Percentiles rank a stretch among this genome's conserved stretches.
These are phyloP conservation scores for Drosophila meridiana DNA, from an alignment of 2,888 invertebrate genomes.

Conservation along the genomic window DNA sequence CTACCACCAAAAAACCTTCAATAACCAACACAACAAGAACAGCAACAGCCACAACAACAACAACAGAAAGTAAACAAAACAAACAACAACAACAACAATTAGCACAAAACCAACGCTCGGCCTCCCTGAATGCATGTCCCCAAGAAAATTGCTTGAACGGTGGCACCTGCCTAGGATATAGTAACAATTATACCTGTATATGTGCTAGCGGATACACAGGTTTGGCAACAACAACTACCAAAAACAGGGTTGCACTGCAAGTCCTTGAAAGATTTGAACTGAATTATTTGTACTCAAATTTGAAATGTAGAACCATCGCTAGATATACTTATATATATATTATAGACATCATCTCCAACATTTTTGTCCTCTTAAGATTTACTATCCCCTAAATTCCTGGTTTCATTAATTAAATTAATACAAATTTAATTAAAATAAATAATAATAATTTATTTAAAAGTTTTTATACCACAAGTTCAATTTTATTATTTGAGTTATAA, in stretches of 20 bases:
- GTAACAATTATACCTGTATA: slow-evolving; percentile 89
- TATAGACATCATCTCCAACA: no score
- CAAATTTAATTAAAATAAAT: no score
- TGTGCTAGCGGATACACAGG: slow-evolving; percentile 90
- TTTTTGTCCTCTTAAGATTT: no score
- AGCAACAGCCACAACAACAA: slow-evolving; percentile 25
- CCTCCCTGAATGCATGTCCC: slow-evolving; percentile 85
- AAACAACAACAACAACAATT: slow-evolving; percentile 52
- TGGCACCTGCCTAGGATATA: slow-evolving; percentile 89
- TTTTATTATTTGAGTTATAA: no score
- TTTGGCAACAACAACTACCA: slow-evolving; percentile 75
- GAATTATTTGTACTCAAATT: background rate
- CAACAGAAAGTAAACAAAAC: slow-evolving; percentile 46
- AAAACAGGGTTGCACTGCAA: slow-evolving; percentile 51
- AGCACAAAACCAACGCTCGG: slow-evolving; percentile 80
- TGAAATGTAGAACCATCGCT: background rate
- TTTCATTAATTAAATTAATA: no score
- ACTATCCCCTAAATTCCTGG: no score
- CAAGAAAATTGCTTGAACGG: slow-evolving; percentile 88
- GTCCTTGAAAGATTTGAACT: slow-evolving; percentile 10
- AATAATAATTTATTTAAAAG: no score
- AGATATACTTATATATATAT: background rate
- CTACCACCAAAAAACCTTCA: slow-evolving; percentile 45
- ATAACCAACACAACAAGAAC: slow-evolving; percentile 42
- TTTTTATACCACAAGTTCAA: no score